Evolutionary conservation across 2,113 vertebrate genomes (phyloP).

Genomic region (Apeltes quadracus): DNA sequence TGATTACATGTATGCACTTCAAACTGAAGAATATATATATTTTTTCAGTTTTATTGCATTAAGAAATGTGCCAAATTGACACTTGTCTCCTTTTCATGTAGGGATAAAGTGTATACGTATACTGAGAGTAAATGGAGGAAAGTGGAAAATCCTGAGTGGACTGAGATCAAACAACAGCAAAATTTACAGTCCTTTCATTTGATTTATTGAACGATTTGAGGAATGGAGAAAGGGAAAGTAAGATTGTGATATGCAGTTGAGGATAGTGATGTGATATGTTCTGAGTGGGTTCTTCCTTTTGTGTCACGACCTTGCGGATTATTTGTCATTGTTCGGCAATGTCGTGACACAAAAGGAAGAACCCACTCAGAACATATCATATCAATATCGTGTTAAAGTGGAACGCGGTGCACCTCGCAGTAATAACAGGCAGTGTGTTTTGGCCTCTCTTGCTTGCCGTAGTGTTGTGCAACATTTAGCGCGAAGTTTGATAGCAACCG

Average conservation of each 20-base stretch:
- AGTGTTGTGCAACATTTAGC: conserved; percentile 52
- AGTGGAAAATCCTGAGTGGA: no score
- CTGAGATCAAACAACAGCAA: no score
- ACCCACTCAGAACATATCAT: neutral
- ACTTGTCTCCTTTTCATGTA: neutral
- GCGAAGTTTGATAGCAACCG: conserved; percentile 19
- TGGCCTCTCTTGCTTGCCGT: conserved; percentile 41
- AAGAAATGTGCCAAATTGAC: neutral
- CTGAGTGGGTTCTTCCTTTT: no score
- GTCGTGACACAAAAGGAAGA: no score
- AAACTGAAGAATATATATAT: no score
- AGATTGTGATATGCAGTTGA: no score
- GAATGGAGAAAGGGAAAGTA: neutral
- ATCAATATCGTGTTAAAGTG: neutral
- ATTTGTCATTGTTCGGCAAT: neutral
- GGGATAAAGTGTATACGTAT: neutral
- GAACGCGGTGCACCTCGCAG: neutral
- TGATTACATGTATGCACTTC: neutral
- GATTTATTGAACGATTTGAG: neutral
- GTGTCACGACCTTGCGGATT: neutral
- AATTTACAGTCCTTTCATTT: neutral
- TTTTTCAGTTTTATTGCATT: no score
- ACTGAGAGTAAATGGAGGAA: neutral
- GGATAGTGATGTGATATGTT: no score
- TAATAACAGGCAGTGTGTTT: neutral